Evolutionary conservation across 2,888 invertebrate genomes (phyloP).

Genomic region (Hermaeophaga mercurialis): DNA sequence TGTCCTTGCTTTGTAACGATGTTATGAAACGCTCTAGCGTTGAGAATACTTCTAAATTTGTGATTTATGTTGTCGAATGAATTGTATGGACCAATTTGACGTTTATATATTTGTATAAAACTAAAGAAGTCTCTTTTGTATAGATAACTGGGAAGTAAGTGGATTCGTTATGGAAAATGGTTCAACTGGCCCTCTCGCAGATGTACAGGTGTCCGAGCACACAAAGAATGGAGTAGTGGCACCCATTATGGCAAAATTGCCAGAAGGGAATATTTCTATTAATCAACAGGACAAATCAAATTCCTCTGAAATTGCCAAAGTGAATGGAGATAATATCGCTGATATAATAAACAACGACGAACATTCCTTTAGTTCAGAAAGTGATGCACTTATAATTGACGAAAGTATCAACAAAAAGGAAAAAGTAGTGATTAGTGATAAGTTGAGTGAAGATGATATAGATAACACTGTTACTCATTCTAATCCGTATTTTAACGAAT

Average conservation of each 20-base stretch:
- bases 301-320: constrained; percentile 39
- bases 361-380: constrained; percentile 54
- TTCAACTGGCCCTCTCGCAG: constrained; percentile 46
- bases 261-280: constrained; percentile 42
- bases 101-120: constrained; percentile 20
- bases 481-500: constrained; percentile 56
- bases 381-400: constrained; percentile 56
- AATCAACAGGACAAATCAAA: constrained; percentile 36
- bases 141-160: constrained; percentile 28
- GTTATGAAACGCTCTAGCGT: constrained; percentile 25
- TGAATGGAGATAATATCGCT: constrained; percentile 49
- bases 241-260: constrained; percentile 53
- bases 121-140: constrained; percentile 17
- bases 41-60: constrained; percentile 1
- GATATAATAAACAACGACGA: constrained; percentile 38
- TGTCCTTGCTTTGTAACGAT: constrained; percentile 21
- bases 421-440: constrained; percentile 23
- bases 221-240: constrained; percentile 50
- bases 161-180: constrained; percentile 57
- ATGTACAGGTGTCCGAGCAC: constrained; percentile 41
- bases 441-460: constrained; percentile 29
- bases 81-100: constrained; percentile 27
- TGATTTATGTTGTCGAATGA: constrained; percentile 10
- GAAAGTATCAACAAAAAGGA: constrained; percentile 47
- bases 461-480: constrained; percentile 44